Evolutionary conservation across 2,113 vertebrate species (phyloP), one percentile per base, ranked within the genome.

Genomic region (Ellobius talpinus): DNA sequence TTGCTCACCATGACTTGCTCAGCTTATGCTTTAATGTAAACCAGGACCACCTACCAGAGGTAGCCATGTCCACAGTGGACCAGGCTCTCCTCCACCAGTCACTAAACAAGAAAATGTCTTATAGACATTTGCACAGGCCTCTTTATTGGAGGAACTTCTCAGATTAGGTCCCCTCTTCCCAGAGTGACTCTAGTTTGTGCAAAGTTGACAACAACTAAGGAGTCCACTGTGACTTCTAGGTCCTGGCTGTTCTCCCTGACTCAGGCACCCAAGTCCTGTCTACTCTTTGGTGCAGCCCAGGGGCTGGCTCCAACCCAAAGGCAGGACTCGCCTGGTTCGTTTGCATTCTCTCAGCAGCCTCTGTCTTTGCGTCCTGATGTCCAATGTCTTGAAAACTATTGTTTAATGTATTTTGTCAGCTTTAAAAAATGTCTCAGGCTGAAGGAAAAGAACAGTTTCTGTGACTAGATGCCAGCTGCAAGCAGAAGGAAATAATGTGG

Each of bases 221-320:
- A 17, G 7, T 2, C 42, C 58, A 84, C 81, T 31, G 13, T 31
- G 58, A 26, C 7, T 73, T n/a, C 47, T 7, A 1, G 52, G 39
- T 5, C 26, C 39, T 12, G 42, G 42, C 11, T 0, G 7, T 9
- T 65, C 61, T 70, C 12, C n/a, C 21, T 7, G 4, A 4, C 14
- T 3, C 47, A 0, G 9, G 31, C 21, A 4, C 29, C 13, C 6
- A 29, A 55, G 4, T 7, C 42, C 58, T 24, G 24, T 12, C 8
- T n/a, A 16, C n/a, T 21, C 66, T 24, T 29, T 0, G 14, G 52
- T 7, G 8, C 45, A 13, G 12, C 36, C 33, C 36, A 1, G 2
- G 1, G 2, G 1, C 13, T 36, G 23, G 26, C 29, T 66, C 45
- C 1, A 0, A 7, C 12, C 21, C 31, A 19, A 1, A 2, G 24